Percentiles rank a stretch among this genome's conserved stretches.
Evolutionary conservation across 1,140 invertebrate species (phyloP).

Genomic region (Bombus affinis): DNA sequence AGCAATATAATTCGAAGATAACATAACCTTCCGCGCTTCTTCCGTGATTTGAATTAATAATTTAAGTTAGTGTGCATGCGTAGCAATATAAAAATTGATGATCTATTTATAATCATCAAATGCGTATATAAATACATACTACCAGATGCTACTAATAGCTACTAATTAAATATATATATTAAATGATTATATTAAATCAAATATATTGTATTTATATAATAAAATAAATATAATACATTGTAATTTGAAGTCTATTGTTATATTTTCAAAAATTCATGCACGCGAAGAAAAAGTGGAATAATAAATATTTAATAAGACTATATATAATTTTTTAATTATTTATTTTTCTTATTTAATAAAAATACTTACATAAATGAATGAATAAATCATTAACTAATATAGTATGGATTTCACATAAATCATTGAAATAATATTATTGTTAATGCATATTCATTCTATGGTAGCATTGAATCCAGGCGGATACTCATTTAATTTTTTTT

Average conservation of each 20-base stretch:
- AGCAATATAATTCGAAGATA: neutral
- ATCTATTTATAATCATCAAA: neutral
- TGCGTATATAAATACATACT: neutral
- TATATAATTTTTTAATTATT: slow-evolving; percentile 40
- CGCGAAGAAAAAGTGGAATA: neutral
- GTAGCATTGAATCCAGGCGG: slow-evolving; percentile 63
- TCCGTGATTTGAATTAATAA: neutral
- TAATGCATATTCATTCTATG: slow-evolving; percentile 37
- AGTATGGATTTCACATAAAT: slow-evolving; percentile 46
- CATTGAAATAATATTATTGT: slow-evolving; percentile 38
- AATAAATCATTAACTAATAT: slow-evolving; percentile 41
- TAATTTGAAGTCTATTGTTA: neutral
- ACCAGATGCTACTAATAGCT: neutral
- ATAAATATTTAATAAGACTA: neutral
- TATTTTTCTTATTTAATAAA: slow-evolving; percentile 53
- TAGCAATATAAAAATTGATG: neutral
- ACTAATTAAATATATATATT: neutral
- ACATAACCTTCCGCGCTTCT: slow-evolving; percentile 7
- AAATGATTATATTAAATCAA: neutral
- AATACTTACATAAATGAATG: slow-evolving; percentile 56
- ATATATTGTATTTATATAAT: neutral
- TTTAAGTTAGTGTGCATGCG: slow-evolving; percentile 10
- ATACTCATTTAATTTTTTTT: neutral
- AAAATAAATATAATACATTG: neutral
- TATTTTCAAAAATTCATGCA: neutral